phyloP scores from a whole-genome alignment of 2,113 vertebrate species.

The Fregata magnificens region DNA sequence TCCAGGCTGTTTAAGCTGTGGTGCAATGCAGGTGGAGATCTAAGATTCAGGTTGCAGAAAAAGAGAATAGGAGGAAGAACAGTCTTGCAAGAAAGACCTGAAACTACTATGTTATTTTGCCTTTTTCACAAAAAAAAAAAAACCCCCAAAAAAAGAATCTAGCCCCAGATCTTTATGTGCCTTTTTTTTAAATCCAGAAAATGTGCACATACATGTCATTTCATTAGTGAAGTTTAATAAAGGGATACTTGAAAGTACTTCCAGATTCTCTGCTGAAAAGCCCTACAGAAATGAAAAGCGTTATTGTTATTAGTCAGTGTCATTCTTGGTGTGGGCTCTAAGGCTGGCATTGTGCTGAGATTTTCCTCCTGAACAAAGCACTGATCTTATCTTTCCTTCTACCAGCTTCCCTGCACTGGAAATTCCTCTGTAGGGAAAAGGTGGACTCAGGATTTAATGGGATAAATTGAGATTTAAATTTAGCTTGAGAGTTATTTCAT shows the following conservation, averaged over 20 bases:
- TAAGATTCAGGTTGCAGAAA: background rate
- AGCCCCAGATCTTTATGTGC: background rate
- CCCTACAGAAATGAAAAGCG: background rate
- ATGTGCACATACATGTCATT: fast-evolving
- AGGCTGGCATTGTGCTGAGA: background rate
- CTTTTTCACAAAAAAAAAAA: background rate
- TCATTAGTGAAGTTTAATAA: background rate
- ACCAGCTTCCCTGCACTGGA: background rate
- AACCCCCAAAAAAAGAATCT: background rate
- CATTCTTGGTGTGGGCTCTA: background rate
- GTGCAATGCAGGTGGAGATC: background rate
- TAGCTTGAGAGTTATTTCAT: background rate
- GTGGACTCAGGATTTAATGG: background rate
- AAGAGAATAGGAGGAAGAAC: background rate
- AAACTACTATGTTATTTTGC: background rate
- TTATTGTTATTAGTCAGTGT: background rate
- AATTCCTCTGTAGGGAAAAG: background rate
- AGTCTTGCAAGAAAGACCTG: background rate
- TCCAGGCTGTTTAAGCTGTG: background rate
- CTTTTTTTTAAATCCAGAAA: background rate
- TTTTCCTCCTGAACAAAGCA: background rate
- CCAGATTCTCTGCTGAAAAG: background rate
- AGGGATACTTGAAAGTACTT: background rate
- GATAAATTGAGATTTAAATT: slow-evolving; percentile 10
- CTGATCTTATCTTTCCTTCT: background rate